Evolutionary conservation across 2,888 invertebrate genomes (phyloP).

Genomic region (Spodoptera exigua): DNA sequence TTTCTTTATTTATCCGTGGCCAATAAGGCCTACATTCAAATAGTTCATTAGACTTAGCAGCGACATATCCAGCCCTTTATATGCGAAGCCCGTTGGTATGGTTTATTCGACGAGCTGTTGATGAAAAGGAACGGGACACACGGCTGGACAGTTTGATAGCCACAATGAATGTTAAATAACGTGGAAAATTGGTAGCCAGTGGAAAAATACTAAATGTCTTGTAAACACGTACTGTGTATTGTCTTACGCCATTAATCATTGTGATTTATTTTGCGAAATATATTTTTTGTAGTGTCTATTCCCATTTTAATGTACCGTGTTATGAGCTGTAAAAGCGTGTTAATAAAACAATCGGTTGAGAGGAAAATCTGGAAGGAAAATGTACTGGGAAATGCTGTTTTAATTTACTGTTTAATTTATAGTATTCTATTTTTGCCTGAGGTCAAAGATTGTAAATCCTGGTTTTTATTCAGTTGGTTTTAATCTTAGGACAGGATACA

Average conservation of each 20-base stretch:
- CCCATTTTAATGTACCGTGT: conserved; percentile 12
- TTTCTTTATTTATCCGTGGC: conserved; percentile 83
- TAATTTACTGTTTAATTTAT: background rate
- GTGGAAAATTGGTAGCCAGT: conserved; percentile 11
- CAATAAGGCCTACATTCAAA: conserved; percentile 87
- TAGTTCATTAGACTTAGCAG: conserved; percentile 82
- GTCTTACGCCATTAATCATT: conserved; percentile 11
- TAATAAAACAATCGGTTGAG: no score
- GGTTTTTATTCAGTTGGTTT: no score
- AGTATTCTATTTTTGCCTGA: no score
- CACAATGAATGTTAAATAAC: conserved; percentile 21
- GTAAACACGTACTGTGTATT: conserved; percentile 28
- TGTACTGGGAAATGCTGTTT: background rate
- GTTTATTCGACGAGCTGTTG: conserved; percentile 78
- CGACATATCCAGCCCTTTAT: conserved; percentile 79
- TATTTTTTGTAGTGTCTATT: conserved; percentile 3
- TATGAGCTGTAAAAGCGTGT: background rate
- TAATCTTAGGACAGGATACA: no score
- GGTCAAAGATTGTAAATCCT: no score
- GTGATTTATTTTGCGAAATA: conserved; percentile 34
- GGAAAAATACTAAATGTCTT: conserved; percentile 42
- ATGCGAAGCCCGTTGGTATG: conserved; percentile 77
- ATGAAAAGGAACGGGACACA: conserved; percentile 71
- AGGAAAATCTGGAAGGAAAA: no score
- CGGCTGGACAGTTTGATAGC: conserved; percentile 38